Evolutionary conservation across 2,888 invertebrate genomes (phyloP).

Genomic region (Adela reaumurella): DNA sequence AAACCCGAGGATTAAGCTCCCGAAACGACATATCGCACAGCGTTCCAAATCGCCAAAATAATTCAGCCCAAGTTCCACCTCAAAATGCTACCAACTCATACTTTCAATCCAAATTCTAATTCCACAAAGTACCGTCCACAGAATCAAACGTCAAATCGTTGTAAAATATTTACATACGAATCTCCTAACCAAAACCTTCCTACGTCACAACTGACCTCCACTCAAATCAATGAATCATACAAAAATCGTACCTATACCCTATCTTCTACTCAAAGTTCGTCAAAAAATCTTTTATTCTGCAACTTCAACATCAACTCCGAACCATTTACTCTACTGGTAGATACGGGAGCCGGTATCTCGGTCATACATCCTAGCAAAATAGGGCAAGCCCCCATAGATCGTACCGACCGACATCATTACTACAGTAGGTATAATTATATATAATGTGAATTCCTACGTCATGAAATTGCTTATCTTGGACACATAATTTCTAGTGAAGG

Average conservation of each 20-base stretch:
- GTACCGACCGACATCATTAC: not conserved
- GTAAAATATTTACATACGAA: too few relatives aligned
- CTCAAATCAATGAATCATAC: not conserved
- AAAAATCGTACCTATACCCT: not conserved
- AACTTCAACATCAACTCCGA: not conserved
- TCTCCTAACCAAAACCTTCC: too few relatives aligned
- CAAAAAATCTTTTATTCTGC: not conserved
- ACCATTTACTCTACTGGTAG: not conserved
- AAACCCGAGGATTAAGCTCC: too few relatives aligned
- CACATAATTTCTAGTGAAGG: conserved; percentile 23
- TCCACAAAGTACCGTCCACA: too few relatives aligned
- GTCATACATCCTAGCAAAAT: not conserved
- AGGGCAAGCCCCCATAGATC: not conserved
- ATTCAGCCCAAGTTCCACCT: too few relatives aligned
- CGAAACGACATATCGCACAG: too few relatives aligned
- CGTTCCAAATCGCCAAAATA: too few relatives aligned
- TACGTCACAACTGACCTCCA: not conserved
- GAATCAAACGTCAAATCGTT: too few relatives aligned
- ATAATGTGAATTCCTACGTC: conserved; percentile 22
- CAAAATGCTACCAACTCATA: too few relatives aligned
- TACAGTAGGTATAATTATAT: conserved; percentile 14
- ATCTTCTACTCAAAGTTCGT: not conserved
- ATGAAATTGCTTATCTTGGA: conserved; percentile 24
- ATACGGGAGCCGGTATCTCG: not conserved
- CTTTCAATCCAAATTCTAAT: not conserved